Conservation (phyloP, 1,140 invertebrate species). For the Reticulitermes speratus region DNA sequence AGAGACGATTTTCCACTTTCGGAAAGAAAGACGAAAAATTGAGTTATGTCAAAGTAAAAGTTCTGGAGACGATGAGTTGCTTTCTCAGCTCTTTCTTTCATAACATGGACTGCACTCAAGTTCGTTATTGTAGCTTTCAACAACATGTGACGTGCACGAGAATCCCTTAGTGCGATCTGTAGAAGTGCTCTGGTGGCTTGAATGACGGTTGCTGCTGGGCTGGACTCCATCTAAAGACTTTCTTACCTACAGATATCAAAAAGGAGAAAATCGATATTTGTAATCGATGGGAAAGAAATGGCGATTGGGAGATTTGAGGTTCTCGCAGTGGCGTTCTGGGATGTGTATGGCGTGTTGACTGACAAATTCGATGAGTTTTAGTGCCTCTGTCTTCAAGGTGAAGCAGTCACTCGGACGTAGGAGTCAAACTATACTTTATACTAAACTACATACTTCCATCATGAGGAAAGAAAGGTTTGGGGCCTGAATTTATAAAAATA, state of each 20-base stretch:
- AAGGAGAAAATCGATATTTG: not conserved
- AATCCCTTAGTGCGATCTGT: not conserved
- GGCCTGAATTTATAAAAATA: too few relatives aligned
- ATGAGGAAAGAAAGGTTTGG: too few relatives aligned
- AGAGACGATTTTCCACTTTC: not conserved
- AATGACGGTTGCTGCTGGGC: not conserved
- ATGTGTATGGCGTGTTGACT: too few relatives aligned
- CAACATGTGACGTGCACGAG: not conserved
- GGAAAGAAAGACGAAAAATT: constrained; percentile 7
- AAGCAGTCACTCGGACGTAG: too few relatives aligned
- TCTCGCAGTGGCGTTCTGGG: too few relatives aligned
- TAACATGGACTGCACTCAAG: constrained; percentile 9
- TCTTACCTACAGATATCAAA: not conserved
- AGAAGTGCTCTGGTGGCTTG: not conserved
- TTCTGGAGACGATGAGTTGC: not conserved
- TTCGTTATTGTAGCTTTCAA: constrained; percentile 3
- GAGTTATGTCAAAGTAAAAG: constrained; percentile 16
- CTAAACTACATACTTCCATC: too few relatives aligned
- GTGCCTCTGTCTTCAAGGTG: too few relatives aligned
- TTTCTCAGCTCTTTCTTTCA: constrained; percentile 3
- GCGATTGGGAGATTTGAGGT: too few relatives aligned
- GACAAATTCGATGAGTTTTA: too few relatives aligned
- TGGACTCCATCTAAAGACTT: not conserved
- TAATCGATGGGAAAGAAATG: too few relatives aligned
- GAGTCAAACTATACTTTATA: too few relatives aligned